phyloP scores from a whole-genome alignment of 2,888 invertebrate species.

The Biston betularia region DNA sequence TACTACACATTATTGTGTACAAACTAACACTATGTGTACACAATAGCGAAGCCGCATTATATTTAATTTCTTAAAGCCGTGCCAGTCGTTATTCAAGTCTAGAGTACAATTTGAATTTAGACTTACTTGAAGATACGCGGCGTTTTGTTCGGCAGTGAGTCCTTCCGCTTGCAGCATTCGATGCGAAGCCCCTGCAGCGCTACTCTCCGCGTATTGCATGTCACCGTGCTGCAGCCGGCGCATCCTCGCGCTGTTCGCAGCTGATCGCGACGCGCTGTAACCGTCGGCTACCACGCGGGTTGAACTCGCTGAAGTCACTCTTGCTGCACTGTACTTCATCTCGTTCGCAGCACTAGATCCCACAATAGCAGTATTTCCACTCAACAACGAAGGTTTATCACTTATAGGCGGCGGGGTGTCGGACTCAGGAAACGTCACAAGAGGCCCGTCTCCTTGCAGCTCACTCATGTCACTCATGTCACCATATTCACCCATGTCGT shows the following conservation, averaged over 20 bases:
- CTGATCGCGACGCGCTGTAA: conserved; percentile 89
- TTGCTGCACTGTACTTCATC: conserved; percentile 94
- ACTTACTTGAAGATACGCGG: conserved; percentile 92
- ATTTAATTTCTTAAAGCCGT: neutral
- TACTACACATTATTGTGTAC: neutral
- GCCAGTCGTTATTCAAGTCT: neutral
- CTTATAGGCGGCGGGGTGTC: conserved; percentile 89
- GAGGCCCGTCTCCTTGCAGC: conserved; percentile 85
- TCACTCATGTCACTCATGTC: conserved; percentile 83
- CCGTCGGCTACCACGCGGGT: conserved; percentile 94
- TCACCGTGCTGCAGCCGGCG: conserved; percentile 92
- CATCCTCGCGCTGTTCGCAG: conserved; percentile 80
- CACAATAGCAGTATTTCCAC: conserved; percentile 74
- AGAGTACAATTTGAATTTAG: neutral
- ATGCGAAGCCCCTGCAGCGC: conserved; percentile 91
- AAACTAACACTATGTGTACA: neutral
- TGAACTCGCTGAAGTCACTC: conserved; percentile 90
- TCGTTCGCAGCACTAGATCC: conserved; percentile 87
- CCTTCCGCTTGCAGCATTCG: conserved; percentile 94
- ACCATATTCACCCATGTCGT: conserved; percentile 80
- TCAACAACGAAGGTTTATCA: conserved; percentile 76
- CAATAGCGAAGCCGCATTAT: neutral
- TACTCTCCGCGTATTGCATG: conserved; percentile 92
- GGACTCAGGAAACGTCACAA: conserved; percentile 93
- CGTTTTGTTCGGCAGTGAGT: conserved; percentile 94